Conservation (phyloP, 2,888 invertebrate species). For the Lydus trimaculatus region DNA sequence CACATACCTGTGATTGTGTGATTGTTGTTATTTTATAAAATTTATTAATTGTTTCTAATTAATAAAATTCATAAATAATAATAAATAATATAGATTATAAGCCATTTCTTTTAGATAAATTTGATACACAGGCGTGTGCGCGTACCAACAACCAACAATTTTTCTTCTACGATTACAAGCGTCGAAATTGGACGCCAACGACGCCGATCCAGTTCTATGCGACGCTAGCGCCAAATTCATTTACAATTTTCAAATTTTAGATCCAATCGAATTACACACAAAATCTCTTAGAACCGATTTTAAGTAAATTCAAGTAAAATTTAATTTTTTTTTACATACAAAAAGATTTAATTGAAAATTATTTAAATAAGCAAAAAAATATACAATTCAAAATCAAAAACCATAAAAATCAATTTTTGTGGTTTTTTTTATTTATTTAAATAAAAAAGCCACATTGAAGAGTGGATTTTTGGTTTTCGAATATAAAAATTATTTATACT, state of each 20-base stretch:
- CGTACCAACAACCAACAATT: slow-evolving; percentile 28
- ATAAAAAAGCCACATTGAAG: too few relatives aligned
- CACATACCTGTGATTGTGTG: neutral
- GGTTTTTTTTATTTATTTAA: too few relatives aligned
- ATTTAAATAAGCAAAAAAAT: too few relatives aligned
- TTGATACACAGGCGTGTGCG: slow-evolving; percentile 31
- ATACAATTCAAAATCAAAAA: too few relatives aligned
- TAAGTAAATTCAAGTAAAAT: neutral
- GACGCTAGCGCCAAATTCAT: slow-evolving; percentile 20
- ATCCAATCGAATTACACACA: neutral
- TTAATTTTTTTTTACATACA: neutral
- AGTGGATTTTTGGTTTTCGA: too few relatives aligned
- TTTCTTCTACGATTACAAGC: slow-evolving; percentile 29
- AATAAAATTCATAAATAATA: slow-evolving; percentile 21
- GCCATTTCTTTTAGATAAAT: slow-evolving; percentile 30
- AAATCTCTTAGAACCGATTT: neutral
- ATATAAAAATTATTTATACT: too few relatives aligned
- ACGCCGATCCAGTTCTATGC: slow-evolving; percentile 22
- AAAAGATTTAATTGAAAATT: too few relatives aligned
- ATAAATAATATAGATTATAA: slow-evolving; percentile 30
- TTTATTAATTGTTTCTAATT: slow-evolving; percentile 15
- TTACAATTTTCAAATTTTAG: neutral
- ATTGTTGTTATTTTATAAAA: neutral
- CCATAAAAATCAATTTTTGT: too few relatives aligned
- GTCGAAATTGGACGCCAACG: slow-evolving; percentile 28